phyloP scores from a whole-genome alignment of 2,888 invertebrate genomes.

The Pedicia rivosa region DNA sequence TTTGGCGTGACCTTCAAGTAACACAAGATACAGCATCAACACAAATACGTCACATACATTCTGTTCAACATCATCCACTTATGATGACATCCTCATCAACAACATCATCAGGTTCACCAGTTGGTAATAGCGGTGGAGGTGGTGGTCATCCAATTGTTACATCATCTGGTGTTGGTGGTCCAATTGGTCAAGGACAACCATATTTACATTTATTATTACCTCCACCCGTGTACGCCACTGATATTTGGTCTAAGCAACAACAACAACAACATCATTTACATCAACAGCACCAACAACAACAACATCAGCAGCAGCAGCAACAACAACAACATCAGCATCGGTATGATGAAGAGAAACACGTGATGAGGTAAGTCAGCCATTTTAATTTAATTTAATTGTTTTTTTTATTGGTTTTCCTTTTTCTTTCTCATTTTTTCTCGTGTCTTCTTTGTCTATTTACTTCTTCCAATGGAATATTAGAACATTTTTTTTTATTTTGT shows the following conservation, averaged over 20 bases:
- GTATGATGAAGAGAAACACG: no score
- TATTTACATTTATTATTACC: neutral
- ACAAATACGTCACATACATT: slow-evolving; percentile 4
- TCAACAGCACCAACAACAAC: no score
- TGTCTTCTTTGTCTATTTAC: no score
- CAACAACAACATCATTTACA: neutral
- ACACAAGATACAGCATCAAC: neutral
- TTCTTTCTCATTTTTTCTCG: no score
- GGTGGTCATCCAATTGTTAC: neutral
- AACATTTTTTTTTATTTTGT: no score
- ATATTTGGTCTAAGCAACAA: slow-evolving; percentile 3
- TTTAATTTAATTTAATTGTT: no score
- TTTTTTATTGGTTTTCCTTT: no score
- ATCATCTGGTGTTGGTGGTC: neutral
- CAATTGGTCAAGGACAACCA: neutral
- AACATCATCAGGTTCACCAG: neutral
- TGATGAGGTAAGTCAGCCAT: no score
- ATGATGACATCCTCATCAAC: neutral
- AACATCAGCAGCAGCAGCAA: no score
- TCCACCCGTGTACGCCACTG: neutral
- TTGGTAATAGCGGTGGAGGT: no score
- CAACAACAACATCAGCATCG: no score
- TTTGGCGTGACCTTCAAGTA: slow-evolving; percentile 3
- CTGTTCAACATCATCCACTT: slow-evolving; percentile 1
- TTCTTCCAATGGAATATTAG: no score